Base-by-base conservation (phyloP, 2,113 vertebrate genomes). In the Tichodroma muraria region DNA sequence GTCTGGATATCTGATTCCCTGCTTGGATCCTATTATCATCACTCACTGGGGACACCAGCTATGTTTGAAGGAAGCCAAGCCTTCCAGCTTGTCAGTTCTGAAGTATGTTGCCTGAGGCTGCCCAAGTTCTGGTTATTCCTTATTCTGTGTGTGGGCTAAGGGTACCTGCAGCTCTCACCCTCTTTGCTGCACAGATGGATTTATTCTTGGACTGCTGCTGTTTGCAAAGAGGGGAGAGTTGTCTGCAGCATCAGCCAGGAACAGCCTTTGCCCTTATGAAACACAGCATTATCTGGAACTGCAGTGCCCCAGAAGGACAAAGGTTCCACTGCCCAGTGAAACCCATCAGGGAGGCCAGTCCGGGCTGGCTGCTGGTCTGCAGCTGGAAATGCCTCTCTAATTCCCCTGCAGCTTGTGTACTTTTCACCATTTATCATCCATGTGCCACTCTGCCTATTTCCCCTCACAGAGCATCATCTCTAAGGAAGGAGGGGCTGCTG, bases 71-170 rank as follows among this genome's bases (percentile, higher is more conserved):
- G 80, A 56, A 93, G 88, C 89, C 90, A 92, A 84, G 37, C 33
- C 89, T 87, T 61, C 83, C 80, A 92, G 73, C 89, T 87, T 94
- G 86, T 93, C 91, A 91, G 69, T 35, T 92, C 70, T 94, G 91
- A 92, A 90, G 85, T 81, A 53, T 10, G 69, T 76, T 79, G 73
- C 91, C 95, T 89, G 53, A 65, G 95, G 96, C 94, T 91, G 73
- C 86, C 73, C 86, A 65, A 44, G 25, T 57, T 89, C 40, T 92
- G 79, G 37, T 60, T 83, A 66, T 83, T 89, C 84, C 54, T 92
- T 68, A 73, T 87, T 79, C 83, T 2, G 1, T 49, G 47, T 31
- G 40, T 94, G 87, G 87, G 54, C 42, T 82, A 8, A 66, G 81
- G 71, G 70, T 70, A 28, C 80, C 81, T 59, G 79, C 91, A 81